phyloP scores from a whole-genome alignment of 2,888 invertebrate genomes.

The Rhagonycha fulva region DNA sequence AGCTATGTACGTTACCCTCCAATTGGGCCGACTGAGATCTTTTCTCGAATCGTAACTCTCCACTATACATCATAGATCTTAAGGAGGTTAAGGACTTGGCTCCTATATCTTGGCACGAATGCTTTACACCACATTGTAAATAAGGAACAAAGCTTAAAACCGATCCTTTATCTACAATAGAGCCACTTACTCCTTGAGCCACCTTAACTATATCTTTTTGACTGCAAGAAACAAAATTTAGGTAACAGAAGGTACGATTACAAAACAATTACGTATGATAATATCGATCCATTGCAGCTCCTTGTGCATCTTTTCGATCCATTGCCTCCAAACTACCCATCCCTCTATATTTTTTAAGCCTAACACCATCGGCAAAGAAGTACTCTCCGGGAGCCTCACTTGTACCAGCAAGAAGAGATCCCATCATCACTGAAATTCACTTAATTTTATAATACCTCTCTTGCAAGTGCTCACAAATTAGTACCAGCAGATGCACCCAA shows the following conservation, averaged over 20 bases:
- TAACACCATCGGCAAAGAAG: constrained; percentile 96
- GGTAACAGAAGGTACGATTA: not conserved
- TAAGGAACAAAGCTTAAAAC: constrained; percentile 95
- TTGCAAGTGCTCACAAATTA: not conserved
- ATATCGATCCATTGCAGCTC: constrained; percentile 80
- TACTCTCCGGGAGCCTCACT: constrained; percentile 99
- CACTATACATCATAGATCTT: constrained; percentile 79
- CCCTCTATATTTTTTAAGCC: constrained; percentile 97
- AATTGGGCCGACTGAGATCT: constrained; percentile 93
- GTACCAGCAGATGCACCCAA: constrained; percentile 85
- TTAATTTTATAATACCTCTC: not conserved
- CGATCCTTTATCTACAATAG: constrained; percentile 97
- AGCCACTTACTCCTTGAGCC: constrained; percentile 98
- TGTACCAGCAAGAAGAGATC: constrained; percentile 95
- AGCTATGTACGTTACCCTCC: constrained; percentile 97
- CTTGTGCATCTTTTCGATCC: constrained; percentile 88
- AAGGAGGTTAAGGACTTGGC: constrained; percentile 70
- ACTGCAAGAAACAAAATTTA: constrained; percentile 60
- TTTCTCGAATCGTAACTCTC: constrained; percentile 91
- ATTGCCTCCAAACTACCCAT: constrained; percentile 99
- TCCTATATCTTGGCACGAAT: constrained; percentile 97
- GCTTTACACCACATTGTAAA: constrained; percentile 91
- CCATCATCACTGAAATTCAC: constrained; percentile 94
- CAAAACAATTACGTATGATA: constrained; percentile 52
- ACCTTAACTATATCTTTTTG: constrained; percentile 96